These are phyloP conservation scores for Meriones unguiculatus DNA, from an alignment of 2,113 vertebrate species.

Conservation along the genomic window DNA sequence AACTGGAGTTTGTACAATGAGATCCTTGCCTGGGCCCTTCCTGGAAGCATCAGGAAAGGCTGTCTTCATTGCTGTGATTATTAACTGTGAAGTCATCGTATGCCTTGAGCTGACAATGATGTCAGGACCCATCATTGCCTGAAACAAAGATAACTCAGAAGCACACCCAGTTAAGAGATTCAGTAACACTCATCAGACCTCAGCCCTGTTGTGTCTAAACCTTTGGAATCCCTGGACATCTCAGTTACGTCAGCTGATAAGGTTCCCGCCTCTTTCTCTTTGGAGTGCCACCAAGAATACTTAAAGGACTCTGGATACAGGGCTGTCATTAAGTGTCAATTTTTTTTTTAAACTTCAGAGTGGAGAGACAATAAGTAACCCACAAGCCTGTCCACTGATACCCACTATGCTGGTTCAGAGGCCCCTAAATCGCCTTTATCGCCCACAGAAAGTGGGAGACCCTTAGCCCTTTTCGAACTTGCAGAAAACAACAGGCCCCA, in stretches of 20 bases:
- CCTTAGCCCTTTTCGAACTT: not conserved
- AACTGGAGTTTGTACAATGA: not conserved
- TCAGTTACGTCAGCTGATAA: not conserved
- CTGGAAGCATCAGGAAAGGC: not conserved
- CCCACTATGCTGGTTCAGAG: not conserved
- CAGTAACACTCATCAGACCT: rapidly evolving
- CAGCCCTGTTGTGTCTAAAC: not conserved
- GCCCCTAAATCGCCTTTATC: not conserved
- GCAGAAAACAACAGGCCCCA: not conserved
- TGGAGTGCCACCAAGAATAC: not conserved
- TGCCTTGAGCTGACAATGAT: not conserved
- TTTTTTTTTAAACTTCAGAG: not conserved
- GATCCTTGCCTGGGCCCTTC: not conserved
- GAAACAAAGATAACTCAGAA: not conserved
- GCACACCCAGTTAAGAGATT: not conserved
- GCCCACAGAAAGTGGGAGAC: not conserved
- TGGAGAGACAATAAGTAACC: not conserved
- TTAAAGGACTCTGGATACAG: not conserved
- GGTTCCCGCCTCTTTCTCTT: not conserved
- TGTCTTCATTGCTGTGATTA: not conserved
- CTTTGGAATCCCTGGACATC: not conserved
- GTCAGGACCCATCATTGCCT: not conserved
- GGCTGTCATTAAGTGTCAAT: not conserved
- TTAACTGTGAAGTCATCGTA: not conserved
- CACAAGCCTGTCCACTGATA: not conserved